Conservation (phyloP, 2,888 invertebrate genomes). For the Boloria euphrosyne region DNA sequence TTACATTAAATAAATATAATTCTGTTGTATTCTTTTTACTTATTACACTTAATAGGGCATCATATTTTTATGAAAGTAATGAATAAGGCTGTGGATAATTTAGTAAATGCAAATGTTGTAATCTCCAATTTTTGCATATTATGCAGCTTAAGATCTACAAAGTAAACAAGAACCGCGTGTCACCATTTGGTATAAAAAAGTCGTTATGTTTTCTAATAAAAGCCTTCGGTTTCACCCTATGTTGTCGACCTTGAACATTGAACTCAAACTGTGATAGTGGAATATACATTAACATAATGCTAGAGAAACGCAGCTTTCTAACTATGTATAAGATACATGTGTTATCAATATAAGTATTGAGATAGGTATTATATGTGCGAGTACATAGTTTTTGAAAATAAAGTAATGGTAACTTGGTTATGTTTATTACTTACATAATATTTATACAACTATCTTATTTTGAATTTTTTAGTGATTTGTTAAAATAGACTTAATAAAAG, state of each 20-base stretch:
- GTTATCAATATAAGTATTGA: slow-evolving; percentile 20
- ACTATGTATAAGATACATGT: slow-evolving; percentile 36
- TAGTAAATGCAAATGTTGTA: too few relatives aligned
- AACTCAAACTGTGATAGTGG: slow-evolving; percentile 48
- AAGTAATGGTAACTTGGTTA: too few relatives aligned
- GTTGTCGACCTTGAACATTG: slow-evolving; percentile 59
- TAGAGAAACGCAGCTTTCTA: slow-evolving; percentile 70
- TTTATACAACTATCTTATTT: background rate
- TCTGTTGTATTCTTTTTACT: too few relatives aligned
- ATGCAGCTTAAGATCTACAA: background rate
- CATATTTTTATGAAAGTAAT: too few relatives aligned
- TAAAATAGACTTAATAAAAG: background rate
- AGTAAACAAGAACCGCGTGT: background rate
- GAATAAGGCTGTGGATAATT: too few relatives aligned
- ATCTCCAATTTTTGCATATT: background rate
- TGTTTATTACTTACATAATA: too few relatives aligned
- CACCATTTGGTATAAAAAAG: background rate
- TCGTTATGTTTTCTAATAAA: slow-evolving; percentile 19
- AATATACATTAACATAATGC: slow-evolving; percentile 62
- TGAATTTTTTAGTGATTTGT: background rate
- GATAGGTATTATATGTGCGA: background rate
- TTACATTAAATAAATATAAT: too few relatives aligned
- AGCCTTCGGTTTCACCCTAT: slow-evolving; percentile 16
- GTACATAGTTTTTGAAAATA: too few relatives aligned
- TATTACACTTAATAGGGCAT: too few relatives aligned